A percentile compares a stretch with the other conserved stretches of the same genome.
Evolutionary conservation across 2,797 vertebrate genomes (phyloP).

Genomic region (Pseudochromis fuscus): DNA sequence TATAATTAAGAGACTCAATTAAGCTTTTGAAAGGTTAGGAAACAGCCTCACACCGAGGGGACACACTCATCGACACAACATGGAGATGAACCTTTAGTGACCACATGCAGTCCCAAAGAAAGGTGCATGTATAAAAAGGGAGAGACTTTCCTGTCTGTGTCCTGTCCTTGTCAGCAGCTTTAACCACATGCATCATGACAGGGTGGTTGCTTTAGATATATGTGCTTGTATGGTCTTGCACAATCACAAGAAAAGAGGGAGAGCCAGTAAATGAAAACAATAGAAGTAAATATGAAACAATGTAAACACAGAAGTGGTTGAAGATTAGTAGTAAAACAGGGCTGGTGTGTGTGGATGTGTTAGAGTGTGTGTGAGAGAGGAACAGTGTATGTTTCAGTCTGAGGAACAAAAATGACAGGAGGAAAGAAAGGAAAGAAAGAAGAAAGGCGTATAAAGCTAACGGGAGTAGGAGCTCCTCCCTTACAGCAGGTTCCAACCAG

Average conservation of each 20-base stretch:
- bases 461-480: conserved; percentile 77
- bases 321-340: conserved; percentile 37
- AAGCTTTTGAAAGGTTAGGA: conserved; percentile 83
- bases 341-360: conserved; percentile 24
- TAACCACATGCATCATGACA: conserved; percentile 54
- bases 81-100: conserved; percentile 38
- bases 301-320: conserved; percentile 9
- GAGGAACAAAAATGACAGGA: conserved; percentile 49
- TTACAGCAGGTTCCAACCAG: conserved; percentile 86
- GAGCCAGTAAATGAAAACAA: conserved; percentile 34
- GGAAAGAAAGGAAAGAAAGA: conserved; percentile 63
- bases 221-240: conserved; percentile 75
- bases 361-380: conserved; percentile 23
- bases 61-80: conserved; percentile 53
- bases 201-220: conserved; percentile 59
- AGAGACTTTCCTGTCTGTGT: conserved; percentile 15
- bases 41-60: conserved; percentile 66
- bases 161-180: conserved; percentile 24
- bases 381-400: conserved; percentile 39
- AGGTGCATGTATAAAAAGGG: not conserved
- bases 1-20: conserved; percentile 89
- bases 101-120: conserved; percentile 29
- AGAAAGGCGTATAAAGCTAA: conserved; percentile 66
- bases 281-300: conserved; percentile 32
- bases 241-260: conserved; percentile 46